A percentile compares a stretch with the other conserved stretches of the same genome.
These are phyloP conservation scores for Baryphthengus martii DNA, from an alignment of 2,113 vertebrate genomes.

Conservation along the genomic window DNA sequence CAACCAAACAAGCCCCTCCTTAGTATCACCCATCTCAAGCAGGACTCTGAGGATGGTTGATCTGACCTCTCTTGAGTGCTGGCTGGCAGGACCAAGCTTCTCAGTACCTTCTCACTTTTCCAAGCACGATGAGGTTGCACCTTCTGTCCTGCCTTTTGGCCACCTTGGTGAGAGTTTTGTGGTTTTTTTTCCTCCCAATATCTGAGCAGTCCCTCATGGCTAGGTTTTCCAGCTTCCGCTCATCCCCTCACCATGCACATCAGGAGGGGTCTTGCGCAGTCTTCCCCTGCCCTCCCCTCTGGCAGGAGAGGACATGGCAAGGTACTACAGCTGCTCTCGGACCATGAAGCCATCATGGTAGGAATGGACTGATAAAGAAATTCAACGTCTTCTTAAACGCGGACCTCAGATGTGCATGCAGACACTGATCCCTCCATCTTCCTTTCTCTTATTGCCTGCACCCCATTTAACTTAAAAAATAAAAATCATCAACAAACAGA, in stretches of 20 bases:
- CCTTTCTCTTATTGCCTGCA: not conserved
- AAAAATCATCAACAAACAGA: no score
- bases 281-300: not conserved
- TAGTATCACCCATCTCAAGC: fast-evolving
- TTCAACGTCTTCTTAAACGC: not conserved
- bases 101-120: not conserved
- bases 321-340: fast-evolving
- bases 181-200: not conserved
- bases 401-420: no score
- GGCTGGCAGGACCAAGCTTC: not conserved
- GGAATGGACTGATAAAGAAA: not conserved
- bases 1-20: not conserved
- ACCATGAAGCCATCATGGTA: fast-evolving
- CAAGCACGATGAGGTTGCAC: fast-evolving
- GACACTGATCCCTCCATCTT: no score
- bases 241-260: fast-evolving
- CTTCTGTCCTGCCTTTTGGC: not conserved
- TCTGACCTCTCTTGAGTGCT: not conserved
- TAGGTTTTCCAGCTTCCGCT: not conserved
- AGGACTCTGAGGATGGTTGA: not conserved
- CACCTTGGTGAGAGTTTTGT: fast-evolving
- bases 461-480: not conserved
- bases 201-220: no score
- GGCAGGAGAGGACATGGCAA: fast-evolving
- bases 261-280: fast-evolving